phyloP scores from a whole-genome alignment of 2,113 vertebrate species.

The Pomatorhinus ruficollis region DNA sequence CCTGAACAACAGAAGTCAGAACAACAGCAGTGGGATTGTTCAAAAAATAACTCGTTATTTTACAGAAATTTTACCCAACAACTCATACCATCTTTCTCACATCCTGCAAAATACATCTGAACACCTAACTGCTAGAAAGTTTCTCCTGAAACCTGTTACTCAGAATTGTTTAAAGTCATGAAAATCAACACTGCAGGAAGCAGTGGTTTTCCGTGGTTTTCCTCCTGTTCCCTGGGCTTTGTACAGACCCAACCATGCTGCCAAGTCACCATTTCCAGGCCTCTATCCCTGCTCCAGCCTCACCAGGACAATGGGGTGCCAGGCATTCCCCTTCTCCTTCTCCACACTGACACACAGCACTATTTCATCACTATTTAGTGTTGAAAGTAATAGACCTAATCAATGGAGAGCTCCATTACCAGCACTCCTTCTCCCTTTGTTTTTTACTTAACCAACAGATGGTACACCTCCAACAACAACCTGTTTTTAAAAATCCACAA shows the following conservation, averaged over 20 bases:
- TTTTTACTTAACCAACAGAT: not conserved
- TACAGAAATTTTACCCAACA: not conserved
- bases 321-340: not conserved
- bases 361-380: not conserved
- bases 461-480: not conserved
- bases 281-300: accelerated
- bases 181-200: not conserved
- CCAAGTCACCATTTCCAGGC: not conserved
- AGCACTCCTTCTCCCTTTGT: not conserved
- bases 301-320: accelerated
- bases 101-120: not conserved
- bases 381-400: not conserved
- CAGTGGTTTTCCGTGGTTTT: not conserved
- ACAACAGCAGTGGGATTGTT: not conserved
- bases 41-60: not conserved
- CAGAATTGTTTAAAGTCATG: not conserved
- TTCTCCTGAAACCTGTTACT: not conserved
- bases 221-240: not conserved
- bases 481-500: accelerated
- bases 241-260: not conserved
- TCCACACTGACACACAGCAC: not conserved
- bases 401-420: not conserved
- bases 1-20: not conserved
- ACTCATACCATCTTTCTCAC: not conserved
- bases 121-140: not conserved